Conservation (phyloP, 2,113 vertebrate genomes). For the Chionodraco myersi region DNA sequence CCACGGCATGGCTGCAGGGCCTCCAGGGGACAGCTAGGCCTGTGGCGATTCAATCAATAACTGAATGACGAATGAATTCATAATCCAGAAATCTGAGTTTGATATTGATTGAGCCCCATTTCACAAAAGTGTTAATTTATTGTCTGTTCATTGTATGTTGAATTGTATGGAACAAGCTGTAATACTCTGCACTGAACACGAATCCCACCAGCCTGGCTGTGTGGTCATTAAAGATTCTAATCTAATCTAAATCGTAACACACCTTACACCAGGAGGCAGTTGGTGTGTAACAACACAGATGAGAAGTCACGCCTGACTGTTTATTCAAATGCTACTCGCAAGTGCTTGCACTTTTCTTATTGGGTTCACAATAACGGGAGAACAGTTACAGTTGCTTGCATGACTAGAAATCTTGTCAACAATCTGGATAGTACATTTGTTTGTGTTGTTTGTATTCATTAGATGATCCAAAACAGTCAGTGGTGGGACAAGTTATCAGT, state of each 20-base stretch:
- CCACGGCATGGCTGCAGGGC: not conserved
- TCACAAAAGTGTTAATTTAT: not conserved
- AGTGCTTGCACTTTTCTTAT: not conserved
- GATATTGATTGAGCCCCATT: not conserved
- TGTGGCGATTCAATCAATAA: not conserved
- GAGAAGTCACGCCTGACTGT: not conserved
- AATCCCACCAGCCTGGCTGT: too few relatives aligned
- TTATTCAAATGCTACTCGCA: not conserved
- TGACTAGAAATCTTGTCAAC: not conserved
- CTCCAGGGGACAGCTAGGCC: constrained; percentile 29
- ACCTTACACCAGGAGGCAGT: not conserved
- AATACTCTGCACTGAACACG: too few relatives aligned
- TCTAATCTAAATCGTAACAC: not conserved
- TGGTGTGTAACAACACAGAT: not conserved
- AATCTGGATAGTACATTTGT: constrained; percentile 23
- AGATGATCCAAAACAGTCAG: constrained; percentile 11
- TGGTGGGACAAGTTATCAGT: too few relatives aligned
- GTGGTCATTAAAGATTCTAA: too few relatives aligned
- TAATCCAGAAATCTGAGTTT: not conserved
- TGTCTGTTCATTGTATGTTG: too few relatives aligned
- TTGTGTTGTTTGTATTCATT: constrained; percentile 9
- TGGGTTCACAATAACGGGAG: not conserved
- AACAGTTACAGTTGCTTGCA: too few relatives aligned
- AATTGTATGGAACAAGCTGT: too few relatives aligned
- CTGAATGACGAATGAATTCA: constrained; percentile 12